Base-by-base conservation (phyloP, 2,888 invertebrate genomes). In the Leptinotarsa tumamoca region DNA sequence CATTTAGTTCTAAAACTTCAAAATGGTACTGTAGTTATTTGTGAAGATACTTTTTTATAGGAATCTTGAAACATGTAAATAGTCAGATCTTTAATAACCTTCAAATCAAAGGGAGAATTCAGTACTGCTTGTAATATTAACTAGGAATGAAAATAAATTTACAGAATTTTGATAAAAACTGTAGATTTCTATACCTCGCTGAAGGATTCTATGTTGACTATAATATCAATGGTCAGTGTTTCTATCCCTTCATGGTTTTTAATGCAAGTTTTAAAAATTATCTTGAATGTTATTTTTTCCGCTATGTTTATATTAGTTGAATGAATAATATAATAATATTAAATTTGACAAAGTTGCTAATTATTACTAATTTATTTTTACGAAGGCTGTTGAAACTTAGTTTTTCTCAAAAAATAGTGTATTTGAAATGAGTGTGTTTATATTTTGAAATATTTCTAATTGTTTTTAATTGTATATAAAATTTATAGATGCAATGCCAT, bases 401-500 rank as follows among this genome's bases (percentile, higher is more conserved):
- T 76, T 72, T 78, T 75, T 27, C 67, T 72, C 69, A 63, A 73
- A 33, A 58, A 77, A 68, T 71, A 71, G 71, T 73, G 70, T 74
- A 77, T 75, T 76, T 76, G 67, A 74, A 73, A 71, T 72, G 75
- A 74, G 78, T 78, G 76, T 77, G 75, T 72, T 70, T 73, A 71
- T 68, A 75, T 79, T 75, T 76, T 68, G 17, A 72, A 73, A 72
- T 69, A 68, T 72, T 73, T 75, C 75, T 75, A 74, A 76, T 76
- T 76, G 75, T 79, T 74, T 74, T 76, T 73, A 74, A 75, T 74
- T 79, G 79, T 79, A 79, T 72, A 79, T 79, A 79, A 77, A 75
- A 71, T 74, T 79, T 76, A 77, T 71, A 77, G 74, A 78, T 79
- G 80, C 78, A 78, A 80, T 80, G 79, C 80, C 79, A 80, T 80